These are phyloP conservation scores for Neodiprion pinetum DNA, from an alignment of 1,140 invertebrate genomes.

Conservation along the genomic window DNA sequence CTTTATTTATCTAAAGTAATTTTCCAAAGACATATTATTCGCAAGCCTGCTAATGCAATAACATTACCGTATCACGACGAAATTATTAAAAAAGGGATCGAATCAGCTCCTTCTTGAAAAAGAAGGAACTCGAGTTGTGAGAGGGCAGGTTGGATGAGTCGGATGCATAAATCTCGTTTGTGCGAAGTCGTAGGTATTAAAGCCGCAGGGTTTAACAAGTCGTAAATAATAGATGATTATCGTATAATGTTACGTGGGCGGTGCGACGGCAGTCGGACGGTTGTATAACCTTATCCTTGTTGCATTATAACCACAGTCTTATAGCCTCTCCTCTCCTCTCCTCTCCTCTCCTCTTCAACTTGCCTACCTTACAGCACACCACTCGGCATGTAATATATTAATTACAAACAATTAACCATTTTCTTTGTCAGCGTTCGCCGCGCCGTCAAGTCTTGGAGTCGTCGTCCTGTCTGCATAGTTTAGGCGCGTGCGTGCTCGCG, in stretches of 20 bases:
- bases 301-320: too few relatives aligned
- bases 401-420: conserved; percentile 52
- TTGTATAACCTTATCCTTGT: too few relatives aligned
- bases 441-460: background rate
- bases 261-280: background rate
- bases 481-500: conserved; percentile 14
- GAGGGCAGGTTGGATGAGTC: background rate
- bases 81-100: background rate
- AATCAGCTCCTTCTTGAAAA: background rate
- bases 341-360: too few relatives aligned
- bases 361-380: conserved; percentile 27
- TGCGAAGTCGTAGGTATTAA: background rate
- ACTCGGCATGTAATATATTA: conserved; percentile 51
- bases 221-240: conserved; percentile 4
- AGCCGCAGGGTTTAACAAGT: background rate
- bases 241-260: background rate
- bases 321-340: too few relatives aligned
- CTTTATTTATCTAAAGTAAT: too few relatives aligned
- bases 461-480: background rate
- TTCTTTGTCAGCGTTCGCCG: conserved; percentile 27
- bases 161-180: background rate
- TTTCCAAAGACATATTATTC: too few relatives aligned
- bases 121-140: background rate
- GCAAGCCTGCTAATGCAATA: too few relatives aligned
- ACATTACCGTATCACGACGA: too few relatives aligned